Evolutionary conservation across 2,888 invertebrate genomes (phyloP), one percentile per base, ranked within the genome.

Genomic region (Agonopterix heracliana): DNA sequence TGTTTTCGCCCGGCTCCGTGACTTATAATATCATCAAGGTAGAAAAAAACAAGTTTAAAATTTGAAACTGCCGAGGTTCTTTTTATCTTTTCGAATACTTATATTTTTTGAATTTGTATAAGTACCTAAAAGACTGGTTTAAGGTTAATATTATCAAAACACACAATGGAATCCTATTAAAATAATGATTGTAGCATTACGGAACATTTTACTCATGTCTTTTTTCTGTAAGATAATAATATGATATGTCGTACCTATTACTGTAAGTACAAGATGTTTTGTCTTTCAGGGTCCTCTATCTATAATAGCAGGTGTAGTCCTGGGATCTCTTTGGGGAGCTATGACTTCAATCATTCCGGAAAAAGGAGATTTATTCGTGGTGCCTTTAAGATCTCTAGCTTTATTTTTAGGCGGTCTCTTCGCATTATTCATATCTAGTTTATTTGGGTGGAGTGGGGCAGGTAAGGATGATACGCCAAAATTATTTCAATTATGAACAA

Each of bases 351-450:
- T 92, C 57, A 85, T 95, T 44, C 96, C 96, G 1, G 93, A 94
- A 68, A 91, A 90, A 64, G 90, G 91, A 48, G 94, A 94, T 63
- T 90, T 89, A 9, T 93, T 92, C 63, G 89, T 92, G 56, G 91
- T 92, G 9, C 92, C 93, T 5, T 66, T 94, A 60, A 81, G 95
- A 62, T 92, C 95, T 52, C 67, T 95, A 49, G 87, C 94, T 69
- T 79, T 96, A 55, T 89, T 96, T 50, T 90, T 92, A 0, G 93
- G 93, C 26, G 95, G 95, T 5, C 71, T 95, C 54, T 90, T 95
- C 60, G 91, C 94, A 1, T 90, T 95, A 26, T 93, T 96, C 69
- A 94, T 95, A 46, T 94, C 94, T 60, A 93, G 91, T 60, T 79
- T 90, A 52, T 89, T 94, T 54, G 93, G 90, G 34, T 90, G 86